Evolutionary conservation across 2,797 vertebrate genomes (phyloP).

Genomic region (Hemibagrus guttatus): DNA sequence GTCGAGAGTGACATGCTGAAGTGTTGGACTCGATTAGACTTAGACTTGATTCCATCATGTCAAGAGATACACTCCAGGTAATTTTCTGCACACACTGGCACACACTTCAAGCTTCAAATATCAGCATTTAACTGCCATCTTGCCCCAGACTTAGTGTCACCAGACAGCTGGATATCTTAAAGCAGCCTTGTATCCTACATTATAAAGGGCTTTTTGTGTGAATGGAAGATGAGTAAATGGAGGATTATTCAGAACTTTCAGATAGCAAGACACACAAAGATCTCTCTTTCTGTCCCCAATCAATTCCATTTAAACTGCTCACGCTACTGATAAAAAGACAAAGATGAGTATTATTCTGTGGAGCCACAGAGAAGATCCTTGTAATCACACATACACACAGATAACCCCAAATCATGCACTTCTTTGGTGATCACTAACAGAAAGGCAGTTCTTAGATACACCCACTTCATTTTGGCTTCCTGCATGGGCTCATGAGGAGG

Average conservation of each 20-base stretch:
- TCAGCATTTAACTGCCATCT: constrained; percentile 27
- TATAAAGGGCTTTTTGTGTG: constrained; percentile 50
- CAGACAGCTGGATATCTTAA: constrained; percentile 13
- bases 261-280: constrained; percentile 39
- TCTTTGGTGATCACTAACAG: background rate
- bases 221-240: constrained; percentile 25
- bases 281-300: constrained; percentile 33
- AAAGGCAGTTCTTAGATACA: background rate
- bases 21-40: background rate
- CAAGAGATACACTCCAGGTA: constrained; percentile 5
- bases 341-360: constrained; percentile 20
- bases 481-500: background rate
- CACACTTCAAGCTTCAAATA: constrained; percentile 27
- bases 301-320: constrained; percentile 39
- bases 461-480: background rate
- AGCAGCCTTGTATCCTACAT: constrained; percentile 19
- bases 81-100: background rate
- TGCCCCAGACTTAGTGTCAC: constrained; percentile 33
- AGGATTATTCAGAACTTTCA: constrained; percentile 40
- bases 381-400: constrained; percentile 1
- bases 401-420: background rate
- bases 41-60: background rate
- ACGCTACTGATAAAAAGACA: constrained; percentile 19
- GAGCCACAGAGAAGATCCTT: background rate
- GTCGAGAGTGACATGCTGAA: background rate